Conservation (phyloP, 2,113 vertebrate genomes). For the Alouatta palliata region DNA sequence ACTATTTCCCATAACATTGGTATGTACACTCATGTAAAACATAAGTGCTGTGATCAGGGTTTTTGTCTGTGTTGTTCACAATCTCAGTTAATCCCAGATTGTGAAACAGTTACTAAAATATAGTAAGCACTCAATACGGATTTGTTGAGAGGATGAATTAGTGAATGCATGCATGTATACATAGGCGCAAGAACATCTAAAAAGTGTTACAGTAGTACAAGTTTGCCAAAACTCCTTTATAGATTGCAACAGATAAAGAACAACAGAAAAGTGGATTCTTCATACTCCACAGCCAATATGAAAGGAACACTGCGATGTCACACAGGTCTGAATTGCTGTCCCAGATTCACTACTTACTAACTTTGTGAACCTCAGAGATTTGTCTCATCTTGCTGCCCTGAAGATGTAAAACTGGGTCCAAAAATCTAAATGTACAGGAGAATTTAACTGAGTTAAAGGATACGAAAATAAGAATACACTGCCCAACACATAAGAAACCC, state of each 20-base stretch:
- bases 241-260: background rate
- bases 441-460: background rate
- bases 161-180: background rate
- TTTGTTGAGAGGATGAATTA: background rate
- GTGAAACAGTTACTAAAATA: constrained; percentile 26
- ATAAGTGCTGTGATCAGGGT: background rate
- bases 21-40: background rate
- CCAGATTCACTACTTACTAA: background rate
- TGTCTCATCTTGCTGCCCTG: background rate
- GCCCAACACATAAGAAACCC: background rate
- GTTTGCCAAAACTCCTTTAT: background rate
- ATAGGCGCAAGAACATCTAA: background rate
- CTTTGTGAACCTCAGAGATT: background rate
- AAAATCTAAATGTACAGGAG: background rate
- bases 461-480: background rate
- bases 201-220: background rate
- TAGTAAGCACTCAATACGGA: background rate
- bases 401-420: background rate
- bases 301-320: background rate
- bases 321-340: background rate
- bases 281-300: background rate
- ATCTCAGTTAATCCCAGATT: background rate
- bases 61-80: background rate
- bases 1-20: background rate
- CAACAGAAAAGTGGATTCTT: background rate